phyloP scores from a whole-genome alignment of 2,113 vertebrate genomes.

The Cyanoramphus novaezelandiae region DNA sequence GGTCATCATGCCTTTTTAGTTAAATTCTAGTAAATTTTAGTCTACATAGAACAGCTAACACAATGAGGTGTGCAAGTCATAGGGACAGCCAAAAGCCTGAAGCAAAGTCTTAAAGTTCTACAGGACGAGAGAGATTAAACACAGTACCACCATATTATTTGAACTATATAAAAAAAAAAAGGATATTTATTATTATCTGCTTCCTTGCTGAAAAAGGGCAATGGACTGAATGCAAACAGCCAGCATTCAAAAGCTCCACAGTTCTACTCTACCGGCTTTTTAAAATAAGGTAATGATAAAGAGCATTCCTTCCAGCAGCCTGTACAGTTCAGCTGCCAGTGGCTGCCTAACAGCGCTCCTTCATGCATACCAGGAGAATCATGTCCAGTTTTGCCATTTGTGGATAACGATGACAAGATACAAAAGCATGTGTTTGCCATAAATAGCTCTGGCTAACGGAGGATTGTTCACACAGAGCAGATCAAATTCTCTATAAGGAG shows the following conservation, averaged over 20 bases:
- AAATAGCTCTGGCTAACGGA: slow-evolving; percentile 89
- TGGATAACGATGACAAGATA: slow-evolving; percentile 94
- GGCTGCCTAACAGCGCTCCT: slow-evolving; percentile 71
- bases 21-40: slow-evolving; percentile 58
- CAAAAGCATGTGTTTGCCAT: slow-evolving; percentile 94
- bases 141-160: not conserved
- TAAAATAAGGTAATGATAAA: slow-evolving; percentile 56
- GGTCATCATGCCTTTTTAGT: slow-evolving; percentile 66
- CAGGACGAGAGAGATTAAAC: slow-evolving; percentile 52
- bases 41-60: slow-evolving; percentile 67
- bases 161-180: not conserved
- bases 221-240: not conserved
- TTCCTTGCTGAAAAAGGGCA: not conserved
- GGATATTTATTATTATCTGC: not conserved
- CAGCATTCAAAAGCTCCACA: not conserved
- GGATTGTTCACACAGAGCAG: slow-evolving; percentile 81
- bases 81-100: slow-evolving; percentile 72
- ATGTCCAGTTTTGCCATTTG: slow-evolving; percentile 92
- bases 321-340: slow-evolving; percentile 50
- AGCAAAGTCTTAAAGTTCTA: slow-evolving; percentile 68
- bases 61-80: slow-evolving; percentile 64
- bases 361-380: slow-evolving; percentile 81
- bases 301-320: slow-evolving; percentile 64
- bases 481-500: slow-evolving; percentile 91
- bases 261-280: slow-evolving; percentile 24